Percentiles rank a stretch among this genome's conserved stretches.
These are phyloP conservation scores for Vesta saturnalis DNA, from an alignment of 2,888 invertebrate genomes.

Conservation along the genomic window DNA sequence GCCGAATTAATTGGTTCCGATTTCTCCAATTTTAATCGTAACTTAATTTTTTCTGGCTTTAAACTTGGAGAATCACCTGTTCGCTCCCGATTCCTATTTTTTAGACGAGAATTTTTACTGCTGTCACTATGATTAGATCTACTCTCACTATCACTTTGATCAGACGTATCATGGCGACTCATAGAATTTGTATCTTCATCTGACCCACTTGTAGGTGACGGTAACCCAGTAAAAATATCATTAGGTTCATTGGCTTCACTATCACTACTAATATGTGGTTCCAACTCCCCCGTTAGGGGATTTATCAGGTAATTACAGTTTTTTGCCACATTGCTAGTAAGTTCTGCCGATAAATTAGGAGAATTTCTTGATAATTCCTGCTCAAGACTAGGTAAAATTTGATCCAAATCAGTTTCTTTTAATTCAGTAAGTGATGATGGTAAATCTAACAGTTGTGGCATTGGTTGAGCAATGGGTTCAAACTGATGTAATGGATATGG, in stretches of 20 bases:
- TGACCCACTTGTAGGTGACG: slow-evolving; percentile 61
- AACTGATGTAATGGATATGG: slow-evolving; percentile 38
- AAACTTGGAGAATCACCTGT: slow-evolving; percentile 59
- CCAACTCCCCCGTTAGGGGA: slow-evolving; percentile 87
- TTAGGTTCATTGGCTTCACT: slow-evolving; percentile 60
- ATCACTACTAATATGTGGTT: slow-evolving; percentile 76
- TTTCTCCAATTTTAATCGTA: slow-evolving; percentile 84
- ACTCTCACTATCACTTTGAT: slow-evolving; percentile 60
- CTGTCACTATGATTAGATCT: slow-evolving; percentile 56
- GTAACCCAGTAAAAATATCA: slow-evolving; percentile 59
- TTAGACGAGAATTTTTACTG: slow-evolving; percentile 51
- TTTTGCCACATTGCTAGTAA: slow-evolving; percentile 69
- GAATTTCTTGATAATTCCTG: slow-evolving; percentile 67
- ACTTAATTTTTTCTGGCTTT: slow-evolving; percentile 79
- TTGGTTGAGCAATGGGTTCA: slow-evolving; percentile 50
- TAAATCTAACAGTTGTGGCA: slow-evolving; percentile 54
- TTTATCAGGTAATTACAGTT: slow-evolving; percentile 87
- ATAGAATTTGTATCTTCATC: slow-evolving; percentile 70
- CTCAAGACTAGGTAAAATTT: slow-evolving; percentile 70
- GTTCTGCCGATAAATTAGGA: slow-evolving; percentile 65
- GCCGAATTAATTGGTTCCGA: slow-evolving; percentile 81
- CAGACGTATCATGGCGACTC: slow-evolving; percentile 61
- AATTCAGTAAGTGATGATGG: slow-evolving; percentile 60
- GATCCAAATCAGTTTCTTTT: slow-evolving; percentile 69
- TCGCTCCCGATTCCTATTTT: slow-evolving; percentile 46